Conservation (phyloP, 2,888 invertebrate genomes). For the Horisme vitalbata region DNA sequence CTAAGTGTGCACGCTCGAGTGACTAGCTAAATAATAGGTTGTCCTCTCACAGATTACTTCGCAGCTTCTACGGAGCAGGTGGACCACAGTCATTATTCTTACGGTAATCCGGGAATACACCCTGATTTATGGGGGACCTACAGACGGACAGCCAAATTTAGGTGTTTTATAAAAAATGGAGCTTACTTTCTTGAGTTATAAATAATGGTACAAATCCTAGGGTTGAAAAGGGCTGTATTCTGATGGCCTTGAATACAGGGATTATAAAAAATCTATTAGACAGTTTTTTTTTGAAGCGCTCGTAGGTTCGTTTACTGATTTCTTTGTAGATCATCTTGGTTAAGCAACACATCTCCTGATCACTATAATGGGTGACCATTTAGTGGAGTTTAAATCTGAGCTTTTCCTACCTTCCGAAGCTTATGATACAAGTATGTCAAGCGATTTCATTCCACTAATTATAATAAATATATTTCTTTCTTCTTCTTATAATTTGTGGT, state of each 20-base stretch:
- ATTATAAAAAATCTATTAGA: too few species aligned
- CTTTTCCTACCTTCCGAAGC: too few species aligned
- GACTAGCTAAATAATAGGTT: conserved; percentile 52
- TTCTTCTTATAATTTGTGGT: too few species aligned
- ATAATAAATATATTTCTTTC: too few species aligned
- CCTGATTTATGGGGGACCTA: conserved; percentile 71
- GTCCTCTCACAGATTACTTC: conserved; percentile 49
- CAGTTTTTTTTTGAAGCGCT: too few species aligned
- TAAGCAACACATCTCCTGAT: too few species aligned
- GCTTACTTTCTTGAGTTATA: conserved; percentile 73
- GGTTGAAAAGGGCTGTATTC: conserved; percentile 49
- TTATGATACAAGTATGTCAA: too few species aligned
- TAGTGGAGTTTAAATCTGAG: too few species aligned
- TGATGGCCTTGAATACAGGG: conserved; percentile 28
- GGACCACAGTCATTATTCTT: conserved; percentile 80
- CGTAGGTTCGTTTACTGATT: too few species aligned
- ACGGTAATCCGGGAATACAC: conserved; percentile 79
- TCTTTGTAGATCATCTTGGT: too few species aligned
- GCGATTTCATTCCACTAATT: too few species aligned
- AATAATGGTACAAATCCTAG: conserved; percentile 71
- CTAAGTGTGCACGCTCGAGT: conserved; percentile 56
- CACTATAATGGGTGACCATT: too few species aligned
- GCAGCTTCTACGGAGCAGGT: conserved; percentile 75
- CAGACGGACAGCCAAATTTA: conserved; percentile 77
- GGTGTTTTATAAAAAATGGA: conserved; percentile 78